Percentiles rank a stretch among this genome's conserved stretches.
These are phyloP conservation scores for Pyrrhia umbra DNA, from an alignment of 2,888 invertebrate genomes.

Conservation along the genomic window DNA sequence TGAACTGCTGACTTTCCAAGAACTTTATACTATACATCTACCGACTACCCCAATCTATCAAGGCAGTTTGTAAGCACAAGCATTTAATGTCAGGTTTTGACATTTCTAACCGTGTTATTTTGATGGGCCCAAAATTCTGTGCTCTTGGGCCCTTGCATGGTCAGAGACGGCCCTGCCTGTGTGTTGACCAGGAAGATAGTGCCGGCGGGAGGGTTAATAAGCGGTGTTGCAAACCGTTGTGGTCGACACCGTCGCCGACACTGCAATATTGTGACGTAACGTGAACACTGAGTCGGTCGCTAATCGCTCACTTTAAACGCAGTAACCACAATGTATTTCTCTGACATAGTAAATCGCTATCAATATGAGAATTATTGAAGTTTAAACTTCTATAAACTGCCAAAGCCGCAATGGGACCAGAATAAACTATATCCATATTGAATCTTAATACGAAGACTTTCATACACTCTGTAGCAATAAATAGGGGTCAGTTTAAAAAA, in stretches of 20 bases:
- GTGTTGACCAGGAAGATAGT: constrained; percentile 54
- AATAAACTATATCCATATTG: no score
- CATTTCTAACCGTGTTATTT: no score
- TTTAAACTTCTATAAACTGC: background rate
- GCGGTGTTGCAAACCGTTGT: constrained; percentile 74
- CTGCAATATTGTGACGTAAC: constrained; percentile 78
- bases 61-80: no score
- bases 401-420: no score
- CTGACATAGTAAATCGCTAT: constrained; percentile 5
- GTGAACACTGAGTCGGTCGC: constrained; percentile 49
- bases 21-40: no score
- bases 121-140: background rate
- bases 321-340: constrained; percentile 23
- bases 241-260: constrained; percentile 64
- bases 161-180: background rate
- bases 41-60: no score
- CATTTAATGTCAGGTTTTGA: no score
- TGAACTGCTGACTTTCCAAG: no score
- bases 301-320: constrained; percentile 43
- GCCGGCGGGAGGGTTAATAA: constrained; percentile 63
- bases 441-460: no score
- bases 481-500: no score
- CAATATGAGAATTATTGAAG: background rate
- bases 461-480: no score
- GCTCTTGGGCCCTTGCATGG: background rate